Base-by-base conservation (phyloP, 2,888 invertebrate genomes). In the Hemaris fuciformis region DNA sequence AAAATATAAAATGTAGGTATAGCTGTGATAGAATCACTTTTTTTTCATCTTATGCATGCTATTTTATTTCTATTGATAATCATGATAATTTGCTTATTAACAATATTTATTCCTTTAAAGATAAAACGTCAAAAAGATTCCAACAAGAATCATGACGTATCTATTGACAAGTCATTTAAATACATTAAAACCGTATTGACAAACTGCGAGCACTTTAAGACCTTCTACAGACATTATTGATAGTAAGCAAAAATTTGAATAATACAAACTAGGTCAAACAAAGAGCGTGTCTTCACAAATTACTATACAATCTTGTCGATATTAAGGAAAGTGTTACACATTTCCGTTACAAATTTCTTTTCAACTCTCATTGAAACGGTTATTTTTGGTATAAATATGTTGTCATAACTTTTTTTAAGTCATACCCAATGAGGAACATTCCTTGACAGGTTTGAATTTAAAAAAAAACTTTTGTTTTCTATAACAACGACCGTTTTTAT, bases 401-500 rank as follows among this genome's bases (percentile, higher is more conserved):
- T 10, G 10, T 15, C 27, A 18, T 15, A 48, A 53, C 4, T 6
- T 53, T 53, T 18, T 31, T 31, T 18, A 53, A 18, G 38, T n/a
- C n/a, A n/a, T 38, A 38, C 38, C 38, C 53, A 27, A 27, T 31
- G 31, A 53, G 53, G 53, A 61, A 38, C 46, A 59, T 38, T 23
- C 23, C 38, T 48, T 15, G 34, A 15, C 3, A 23, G 22, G 27
- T 46, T 6, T 46, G 22, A 59, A 46, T 60, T 34, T 56, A 57
- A 61, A 69, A 67, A 74, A 70, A 69, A 67, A 79, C 74, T 78
- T 70, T 80, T 76, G 67, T 74, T 80, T 80, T 80, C 74, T 78
- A 64, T 70, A 67, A 67, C 67, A 67, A 67, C 72, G 75, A 76
- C 77, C 77, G 79, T 81, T 77, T 77, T 77, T 73, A 68, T 72